Percentiles rank a stretch among this genome's conserved stretches.
phyloP scores from a whole-genome alignment of 2,797 vertebrate species.

The Monodelphis domestica region DNA sequence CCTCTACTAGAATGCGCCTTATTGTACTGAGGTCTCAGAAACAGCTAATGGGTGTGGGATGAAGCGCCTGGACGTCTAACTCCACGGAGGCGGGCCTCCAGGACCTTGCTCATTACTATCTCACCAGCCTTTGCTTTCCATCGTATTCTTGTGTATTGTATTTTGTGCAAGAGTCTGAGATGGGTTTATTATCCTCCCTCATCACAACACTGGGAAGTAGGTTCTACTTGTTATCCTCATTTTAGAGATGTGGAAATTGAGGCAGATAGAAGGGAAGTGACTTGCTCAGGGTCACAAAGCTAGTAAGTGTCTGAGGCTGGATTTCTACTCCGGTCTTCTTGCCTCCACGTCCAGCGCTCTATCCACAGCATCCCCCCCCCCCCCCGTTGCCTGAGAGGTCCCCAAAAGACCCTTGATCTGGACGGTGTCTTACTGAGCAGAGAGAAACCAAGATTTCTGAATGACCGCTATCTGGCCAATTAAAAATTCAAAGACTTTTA shows the following conservation, averaged over 20 bases:
- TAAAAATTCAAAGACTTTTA: constrained; percentile 10
- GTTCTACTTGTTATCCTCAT: not conserved
- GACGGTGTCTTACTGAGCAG: not conserved
- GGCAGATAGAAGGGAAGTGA: not conserved
- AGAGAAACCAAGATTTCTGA: not conserved
- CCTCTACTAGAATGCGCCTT: not conserved
- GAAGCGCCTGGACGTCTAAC: not conserved
- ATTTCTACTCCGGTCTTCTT: too few species aligned
- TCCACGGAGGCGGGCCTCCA: too few species aligned
- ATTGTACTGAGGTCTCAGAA: not conserved
- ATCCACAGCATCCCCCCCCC: not conserved
- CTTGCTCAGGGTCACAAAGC: not conserved
- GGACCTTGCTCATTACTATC: not conserved
- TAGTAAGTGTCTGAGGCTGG: not conserved
- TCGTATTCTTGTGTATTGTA: not conserved
- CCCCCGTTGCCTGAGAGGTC: not conserved
- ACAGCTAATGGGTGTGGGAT: not conserved
- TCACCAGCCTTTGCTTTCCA: not conserved
- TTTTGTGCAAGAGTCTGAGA: not conserved
- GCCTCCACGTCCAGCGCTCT: not conserved
- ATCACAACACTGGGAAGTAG: not conserved
- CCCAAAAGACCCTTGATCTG: not conserved
- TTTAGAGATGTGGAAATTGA: not conserved
- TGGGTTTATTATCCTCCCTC: not conserved
- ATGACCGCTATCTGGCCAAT: not conserved